Conservation (phyloP, 2,888 invertebrate genomes). For the Ecdyonurus torrentis region DNA sequence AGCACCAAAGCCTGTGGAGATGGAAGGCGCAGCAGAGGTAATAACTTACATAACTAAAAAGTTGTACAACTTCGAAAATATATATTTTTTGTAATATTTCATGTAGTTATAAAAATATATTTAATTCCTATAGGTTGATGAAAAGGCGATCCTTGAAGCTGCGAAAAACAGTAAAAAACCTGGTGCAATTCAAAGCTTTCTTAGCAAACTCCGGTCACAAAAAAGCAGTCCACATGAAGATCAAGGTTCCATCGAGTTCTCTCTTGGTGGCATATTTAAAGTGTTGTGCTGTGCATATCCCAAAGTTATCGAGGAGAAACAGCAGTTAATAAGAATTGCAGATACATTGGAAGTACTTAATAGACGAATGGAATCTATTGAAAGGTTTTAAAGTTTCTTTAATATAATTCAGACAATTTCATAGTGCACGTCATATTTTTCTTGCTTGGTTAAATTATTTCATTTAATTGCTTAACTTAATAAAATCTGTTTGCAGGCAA, state of each 20-base stretch:
- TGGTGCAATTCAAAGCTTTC: neutral
- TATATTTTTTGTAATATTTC: too few species aligned
- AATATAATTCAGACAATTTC: too few species aligned
- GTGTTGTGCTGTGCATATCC: constrained; percentile 21
- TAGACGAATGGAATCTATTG: constrained; percentile 20
- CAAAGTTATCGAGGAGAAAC: constrained; percentile 18
- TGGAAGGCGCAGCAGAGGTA: constrained; percentile 16
- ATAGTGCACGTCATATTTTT: too few species aligned
- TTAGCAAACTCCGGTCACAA: constrained; percentile 1
- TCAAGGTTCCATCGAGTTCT: constrained; percentile 21
- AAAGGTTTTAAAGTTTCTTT: constrained; percentile 18
- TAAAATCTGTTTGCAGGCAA: neutral
- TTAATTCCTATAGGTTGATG: neutral
- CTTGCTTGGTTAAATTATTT: too few species aligned
- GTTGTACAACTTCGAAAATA: too few species aligned
- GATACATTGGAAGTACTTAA: constrained; percentile 19
- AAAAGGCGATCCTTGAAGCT: neutral
- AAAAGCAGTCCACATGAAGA: constrained; percentile 13
- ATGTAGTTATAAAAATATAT: neutral
- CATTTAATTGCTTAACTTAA: too few species aligned
- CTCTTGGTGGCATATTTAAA: constrained; percentile 22
- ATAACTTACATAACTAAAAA: neutral
- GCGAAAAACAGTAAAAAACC: neutral
- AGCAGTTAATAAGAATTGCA: constrained; percentile 18
- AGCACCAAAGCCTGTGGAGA: constrained; percentile 24